Base-by-base conservation (phyloP, 2,797 vertebrate genomes). In the Leptatherina wallacei region DNA sequence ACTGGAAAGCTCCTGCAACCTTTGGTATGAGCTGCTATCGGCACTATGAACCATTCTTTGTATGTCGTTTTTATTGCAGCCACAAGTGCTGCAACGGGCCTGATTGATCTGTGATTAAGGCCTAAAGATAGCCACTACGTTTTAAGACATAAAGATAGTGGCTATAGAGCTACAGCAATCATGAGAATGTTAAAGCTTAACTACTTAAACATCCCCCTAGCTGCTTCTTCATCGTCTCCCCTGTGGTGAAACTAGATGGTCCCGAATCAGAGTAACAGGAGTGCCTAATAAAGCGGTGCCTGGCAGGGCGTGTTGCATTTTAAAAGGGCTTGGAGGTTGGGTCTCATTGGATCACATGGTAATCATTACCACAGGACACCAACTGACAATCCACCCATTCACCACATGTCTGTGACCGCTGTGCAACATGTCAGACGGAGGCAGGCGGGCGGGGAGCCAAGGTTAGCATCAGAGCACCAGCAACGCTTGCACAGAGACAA, bases 321-420 rank as follows among this genome's bases (percentile, higher is more conserved):
- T 75, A 60, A 87, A 69, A 71, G 69, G 63, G 42, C 32, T 61
- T 27, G 29, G 87, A 74, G 84, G 84, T 65, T 89, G 79, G 83
- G 83, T 75, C 69, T 79, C 27, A 60, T 65, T 13, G 27, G 73
- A 79, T 78, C 89, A 88, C 83, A 88, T 87, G 84, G 88, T 84
- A 93, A 89, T 90, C 88, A 92, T 92, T 90, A 91, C 83, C 75
- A 64, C 73, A 83, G 80, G 81, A 90, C 80, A 78, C 84, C 61
- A 64, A 78, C 74, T 69, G 85, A 93, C 89, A 92, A 91, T 86
- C 81, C 84, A 80, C 79, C 84, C 78, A 90, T 92, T 91, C 85
- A 92, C 79, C 89, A 85, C 88, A 91, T 88, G 90, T 80, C 85
- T 88, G 69, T 88, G 85, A 88, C 85, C 84, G 64, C 67, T 36